Evolutionary conservation across 2,113 vertebrate genomes (phyloP).

Genomic region (Herpailurus yagouaroundi): DNA sequence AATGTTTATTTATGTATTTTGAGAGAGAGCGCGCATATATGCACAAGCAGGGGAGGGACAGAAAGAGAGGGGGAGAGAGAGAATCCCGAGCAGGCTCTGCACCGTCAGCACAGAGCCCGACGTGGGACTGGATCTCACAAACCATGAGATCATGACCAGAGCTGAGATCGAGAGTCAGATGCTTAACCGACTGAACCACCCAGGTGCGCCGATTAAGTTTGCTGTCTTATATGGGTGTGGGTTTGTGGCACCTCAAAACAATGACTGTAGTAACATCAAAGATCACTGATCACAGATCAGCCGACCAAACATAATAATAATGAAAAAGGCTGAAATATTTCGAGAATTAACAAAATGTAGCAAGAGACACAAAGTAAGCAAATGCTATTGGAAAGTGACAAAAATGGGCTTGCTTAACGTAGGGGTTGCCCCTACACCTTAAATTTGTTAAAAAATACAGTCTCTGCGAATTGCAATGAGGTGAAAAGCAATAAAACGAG

Average conservation of each 20-base stretch:
- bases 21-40: too few relatives aligned
- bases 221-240: background rate
- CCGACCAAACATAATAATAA: background rate
- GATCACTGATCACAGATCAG: background rate
- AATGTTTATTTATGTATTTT: too few relatives aligned
- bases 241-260: background rate
- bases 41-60: too few relatives aligned
- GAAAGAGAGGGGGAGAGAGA: too few relatives aligned
- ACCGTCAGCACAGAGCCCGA: too few relatives aligned
- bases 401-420: background rate
- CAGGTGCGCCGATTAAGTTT: background rate
- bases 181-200: too few relatives aligned
- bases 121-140: too few relatives aligned
- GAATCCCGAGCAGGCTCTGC: too few relatives aligned
- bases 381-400: background rate
- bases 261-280: background rate
- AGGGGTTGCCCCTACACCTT: background rate
- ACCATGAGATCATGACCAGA: too few relatives aligned
- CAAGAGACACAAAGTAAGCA: background rate
- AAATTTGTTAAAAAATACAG: background rate
- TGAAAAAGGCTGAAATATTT: background rate
- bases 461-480: background rate
- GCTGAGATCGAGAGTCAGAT: too few relatives aligned
- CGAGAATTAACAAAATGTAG: background rate
- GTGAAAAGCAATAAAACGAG: background rate